A percentile compares a stretch with the other conserved stretches of the same genome.
Evolutionary conservation across 1,140 invertebrate species (phyloP).

Genomic region (Chelonus insularis): DNA sequence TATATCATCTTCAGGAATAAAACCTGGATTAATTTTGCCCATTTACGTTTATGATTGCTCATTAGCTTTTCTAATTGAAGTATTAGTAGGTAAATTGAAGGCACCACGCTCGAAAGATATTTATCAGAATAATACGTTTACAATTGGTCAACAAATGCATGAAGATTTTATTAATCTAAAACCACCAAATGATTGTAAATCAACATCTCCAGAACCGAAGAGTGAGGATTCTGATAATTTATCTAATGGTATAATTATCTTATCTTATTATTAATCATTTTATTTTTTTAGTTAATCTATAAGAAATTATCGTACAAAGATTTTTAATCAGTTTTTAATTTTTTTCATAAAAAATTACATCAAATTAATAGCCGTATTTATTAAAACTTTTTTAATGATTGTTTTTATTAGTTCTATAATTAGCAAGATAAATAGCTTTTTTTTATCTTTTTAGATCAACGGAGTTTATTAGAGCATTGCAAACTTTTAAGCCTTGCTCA

Average conservation of each 20-base stretch:
- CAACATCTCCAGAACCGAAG: conserved; percentile 54
- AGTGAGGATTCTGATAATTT: conserved; percentile 58
- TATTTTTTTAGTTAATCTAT: too few relatives aligned
- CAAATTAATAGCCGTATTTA: too few relatives aligned
- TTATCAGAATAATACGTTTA: conserved; percentile 62
- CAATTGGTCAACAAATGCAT: conserved; percentile 43
- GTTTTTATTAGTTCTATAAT: too few relatives aligned
- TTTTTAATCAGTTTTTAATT: background rate
- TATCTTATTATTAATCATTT: too few relatives aligned
- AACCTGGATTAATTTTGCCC: conserved; percentile 60
- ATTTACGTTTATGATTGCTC: conserved; percentile 75
- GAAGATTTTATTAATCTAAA: conserved; percentile 57
- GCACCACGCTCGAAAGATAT: conserved; percentile 56
- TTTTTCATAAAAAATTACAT: too few relatives aligned
- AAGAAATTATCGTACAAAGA: too few relatives aligned
- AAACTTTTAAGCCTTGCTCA: conserved; percentile 65
- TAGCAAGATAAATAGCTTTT: too few relatives aligned
- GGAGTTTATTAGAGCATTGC: conserved; percentile 66
- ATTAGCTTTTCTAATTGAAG: conserved; percentile 63
- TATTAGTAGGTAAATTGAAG: conserved; percentile 61
- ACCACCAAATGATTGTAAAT: conserved; percentile 47
- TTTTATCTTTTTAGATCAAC: conserved; percentile 51
- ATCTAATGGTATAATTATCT: conserved; percentile 40
- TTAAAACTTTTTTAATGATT: too few relatives aligned
- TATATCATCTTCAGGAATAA: conserved; percentile 32